Conservation (phyloP, 2,888 invertebrate species). For the Chouioia cunea region DNA sequence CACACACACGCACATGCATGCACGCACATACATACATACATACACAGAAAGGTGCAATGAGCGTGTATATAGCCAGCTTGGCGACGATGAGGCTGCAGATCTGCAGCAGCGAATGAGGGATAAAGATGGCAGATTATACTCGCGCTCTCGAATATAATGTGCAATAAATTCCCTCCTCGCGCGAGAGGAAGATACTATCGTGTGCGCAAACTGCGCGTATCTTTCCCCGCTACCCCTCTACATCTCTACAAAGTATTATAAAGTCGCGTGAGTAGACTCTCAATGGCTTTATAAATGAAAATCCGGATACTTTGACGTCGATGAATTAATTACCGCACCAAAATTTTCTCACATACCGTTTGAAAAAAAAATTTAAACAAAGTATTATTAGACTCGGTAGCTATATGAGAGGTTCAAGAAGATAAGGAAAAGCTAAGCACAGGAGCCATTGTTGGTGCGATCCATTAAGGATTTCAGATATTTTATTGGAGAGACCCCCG, state of each 20-base stretch:
- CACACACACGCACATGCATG: too few relatives aligned
- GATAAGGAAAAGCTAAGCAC: slow-evolving; percentile 25
- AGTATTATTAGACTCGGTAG: background rate
- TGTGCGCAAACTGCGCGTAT: too few relatives aligned
- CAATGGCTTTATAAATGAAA: slow-evolving; percentile 23
- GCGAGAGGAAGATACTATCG: slow-evolving; percentile 26
- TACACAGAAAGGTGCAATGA: too few relatives aligned
- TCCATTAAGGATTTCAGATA: slow-evolving; percentile 64
- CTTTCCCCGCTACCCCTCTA: slow-evolving; percentile 16
- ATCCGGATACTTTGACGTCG: slow-evolving; percentile 2
- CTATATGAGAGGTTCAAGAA: background rate
- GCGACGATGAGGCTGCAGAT: slow-evolving; percentile 39
- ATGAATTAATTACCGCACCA: slow-evolving; percentile 27
- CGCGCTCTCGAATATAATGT: slow-evolving; percentile 32
- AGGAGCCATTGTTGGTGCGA: slow-evolving; percentile 58
- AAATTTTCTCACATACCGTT: background rate
- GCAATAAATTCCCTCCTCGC: slow-evolving; percentile 34
- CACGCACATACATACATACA: too few relatives aligned
- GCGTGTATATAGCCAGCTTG: slow-evolving; percentile 4
- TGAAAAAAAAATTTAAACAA: background rate
- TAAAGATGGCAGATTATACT: slow-evolving; percentile 36
- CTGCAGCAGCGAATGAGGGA: slow-evolving; percentile 23
- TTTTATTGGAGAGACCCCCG: slow-evolving; percentile 52
- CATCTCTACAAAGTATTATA: slow-evolving; percentile 1
- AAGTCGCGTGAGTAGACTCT: too few relatives aligned